A percentile compares a stretch with the other conserved stretches of the same genome.
These are phyloP conservation scores for Sebastes paucispinis DNA, from an alignment of 2,797 vertebrate species.

Conservation along the genomic window DNA sequence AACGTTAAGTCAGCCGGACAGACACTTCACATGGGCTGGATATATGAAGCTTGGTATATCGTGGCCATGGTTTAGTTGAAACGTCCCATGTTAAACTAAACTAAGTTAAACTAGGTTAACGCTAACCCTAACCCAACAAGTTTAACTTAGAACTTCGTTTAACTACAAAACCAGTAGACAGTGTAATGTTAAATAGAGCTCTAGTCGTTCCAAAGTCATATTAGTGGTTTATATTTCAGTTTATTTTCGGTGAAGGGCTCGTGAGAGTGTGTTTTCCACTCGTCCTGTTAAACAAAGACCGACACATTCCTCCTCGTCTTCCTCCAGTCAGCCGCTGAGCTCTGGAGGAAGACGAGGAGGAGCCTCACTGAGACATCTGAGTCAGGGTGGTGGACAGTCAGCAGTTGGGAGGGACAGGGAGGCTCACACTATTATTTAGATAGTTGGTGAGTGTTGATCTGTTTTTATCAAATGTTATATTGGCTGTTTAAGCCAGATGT, in stretches of 20 bases:
- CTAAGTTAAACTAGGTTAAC: not conserved
- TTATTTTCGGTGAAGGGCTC: not conserved
- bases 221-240: not conserved
- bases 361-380: constrained; percentile 83
- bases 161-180: not conserved
- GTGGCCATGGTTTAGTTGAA: not conserved
- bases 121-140: constrained; percentile 8
- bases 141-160: constrained; percentile 24
- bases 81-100: not conserved
- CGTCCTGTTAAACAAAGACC: constrained; percentile 80
- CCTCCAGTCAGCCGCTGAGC: constrained; percentile 50
- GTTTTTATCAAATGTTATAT: not conserved
- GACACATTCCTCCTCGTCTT: constrained; percentile 66
- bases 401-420: constrained; percentile 61
- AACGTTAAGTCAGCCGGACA: not conserved
- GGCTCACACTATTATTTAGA: constrained; percentile 11
- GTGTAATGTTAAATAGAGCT: not conserved
- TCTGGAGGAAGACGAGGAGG: constrained; percentile 84
- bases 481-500: not conserved
- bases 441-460: not conserved
- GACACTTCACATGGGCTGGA: not conserved
- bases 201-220: rapidly evolving
- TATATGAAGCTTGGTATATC: not conserved
- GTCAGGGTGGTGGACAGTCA: constrained; percentile 69
- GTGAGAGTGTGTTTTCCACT: constrained; percentile 32